Evolutionary conservation across 2,113 vertebrate genomes (phyloP), one percentile per base, ranked within the genome.

Genomic region (Cephalopholis sonnerati): DNA sequence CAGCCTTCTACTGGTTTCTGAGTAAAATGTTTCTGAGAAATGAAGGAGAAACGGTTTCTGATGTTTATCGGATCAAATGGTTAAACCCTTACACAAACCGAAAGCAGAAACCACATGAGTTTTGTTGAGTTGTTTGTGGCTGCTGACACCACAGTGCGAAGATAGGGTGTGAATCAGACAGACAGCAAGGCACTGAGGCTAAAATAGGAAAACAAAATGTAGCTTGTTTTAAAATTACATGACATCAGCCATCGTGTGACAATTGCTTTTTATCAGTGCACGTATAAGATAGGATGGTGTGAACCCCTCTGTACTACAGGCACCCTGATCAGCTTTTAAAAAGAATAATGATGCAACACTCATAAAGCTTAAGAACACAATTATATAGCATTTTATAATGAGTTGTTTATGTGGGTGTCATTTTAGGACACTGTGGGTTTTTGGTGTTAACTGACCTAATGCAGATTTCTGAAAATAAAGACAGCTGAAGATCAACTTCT

Each of bases 11-110:
- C 11, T 50, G 22, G 9, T 65, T n/a, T 74, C 16, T 1, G 27
- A 22, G 32, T 6, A 25, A 24, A 41, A 68, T 0, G 4, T 53
- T 82, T 82, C 67, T 63, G 73, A 46, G 68, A 81, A 63, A 25
- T 24, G 0, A 36, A 44, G 4, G 10, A 17, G 25, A 54, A 53
- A 55, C 54, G 32, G 32, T 0, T 16, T 5, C 13, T 16, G 1
- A 36, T 48, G 39, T 51, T 62, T 11, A 10, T 2, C 13, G 7
- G 1, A 62, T 17, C 2, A 13, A 7, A 7, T 18, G 3, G 4
- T 24, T 24, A 2, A n/a, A 46, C 10, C 4, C 1, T 27, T 18
- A 18, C 11, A 61, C 5, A 63, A 1, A 58, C 18, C 0, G 0
- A 53, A 63, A 86, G 24, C 50, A 12, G 12, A 57, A 83, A 70